Evolutionary conservation across 2,888 invertebrate genomes (phyloP).

Genomic region (Leptogaster cylindrica): DNA sequence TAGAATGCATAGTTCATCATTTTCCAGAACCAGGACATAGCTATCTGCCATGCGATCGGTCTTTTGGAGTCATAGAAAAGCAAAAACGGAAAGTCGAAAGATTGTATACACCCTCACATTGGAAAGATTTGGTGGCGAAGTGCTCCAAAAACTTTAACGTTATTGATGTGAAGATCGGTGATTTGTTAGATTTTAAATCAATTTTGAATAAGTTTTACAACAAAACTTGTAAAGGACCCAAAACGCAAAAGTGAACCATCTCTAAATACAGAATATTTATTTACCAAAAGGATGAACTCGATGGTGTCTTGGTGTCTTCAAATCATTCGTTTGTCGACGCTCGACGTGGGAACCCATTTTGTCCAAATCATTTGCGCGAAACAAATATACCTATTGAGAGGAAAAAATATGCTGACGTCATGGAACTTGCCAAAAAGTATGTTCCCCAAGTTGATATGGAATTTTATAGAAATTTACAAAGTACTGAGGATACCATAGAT

Average conservation of each 20-base stretch:
- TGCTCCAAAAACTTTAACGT: constrained; percentile 3
- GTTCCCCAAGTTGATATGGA: background rate
- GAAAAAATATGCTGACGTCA: background rate
- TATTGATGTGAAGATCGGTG: constrained; percentile 1
- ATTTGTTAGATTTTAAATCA: background rate
- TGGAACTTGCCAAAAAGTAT: background rate
- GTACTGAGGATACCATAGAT: background rate
- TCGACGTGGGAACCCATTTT: background rate
- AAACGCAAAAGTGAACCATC: background rate
- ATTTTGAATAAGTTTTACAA: background rate
- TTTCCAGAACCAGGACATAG: constrained; percentile 33
- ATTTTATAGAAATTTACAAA: background rate
- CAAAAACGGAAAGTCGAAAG: constrained; percentile 36
- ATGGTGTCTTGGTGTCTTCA: background rate
- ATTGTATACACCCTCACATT: constrained; percentile 33
- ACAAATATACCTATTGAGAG: background rate
- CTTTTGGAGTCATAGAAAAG: constrained; percentile 42
- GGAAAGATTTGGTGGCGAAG: constrained; percentile 31
- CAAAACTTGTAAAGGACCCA: background rate
- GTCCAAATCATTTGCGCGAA: background rate
- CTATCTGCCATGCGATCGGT: constrained; percentile 38
- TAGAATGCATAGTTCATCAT: constrained; percentile 20
- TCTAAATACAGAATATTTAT: background rate
- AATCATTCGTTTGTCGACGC: background rate
- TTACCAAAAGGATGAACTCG: background rate